A percentile compares a stretch with the other conserved stretches of the same genome.
Conservation (phyloP, 2,888 invertebrate species). For the Xanthia togata region DNA sequence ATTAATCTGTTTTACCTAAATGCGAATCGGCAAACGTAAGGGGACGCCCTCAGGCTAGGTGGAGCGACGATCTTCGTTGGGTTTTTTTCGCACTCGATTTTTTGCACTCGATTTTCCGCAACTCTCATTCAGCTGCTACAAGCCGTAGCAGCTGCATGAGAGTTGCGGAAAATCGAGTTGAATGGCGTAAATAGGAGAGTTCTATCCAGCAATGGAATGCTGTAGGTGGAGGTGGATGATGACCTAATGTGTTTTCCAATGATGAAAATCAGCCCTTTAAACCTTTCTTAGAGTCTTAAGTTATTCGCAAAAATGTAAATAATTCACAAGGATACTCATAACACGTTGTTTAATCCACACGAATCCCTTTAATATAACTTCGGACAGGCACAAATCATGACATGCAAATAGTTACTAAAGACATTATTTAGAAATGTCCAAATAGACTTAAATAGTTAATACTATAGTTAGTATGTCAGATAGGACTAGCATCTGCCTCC, state of each 20-base stretch:
- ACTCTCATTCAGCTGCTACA: no score
- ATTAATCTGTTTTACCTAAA: not conserved
- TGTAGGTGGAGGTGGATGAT: not conserved
- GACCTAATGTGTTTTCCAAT: not conserved
- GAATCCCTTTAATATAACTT: conserved; percentile 50
- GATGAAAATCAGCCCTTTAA: not conserved
- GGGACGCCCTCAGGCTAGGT: not conserved
- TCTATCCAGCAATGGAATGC: not conserved
- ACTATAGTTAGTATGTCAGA: conserved; percentile 68
- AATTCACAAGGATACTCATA: conserved; percentile 24
- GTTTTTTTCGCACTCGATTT: no score
- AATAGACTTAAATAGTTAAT: conserved; percentile 67
- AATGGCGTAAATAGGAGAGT: not conserved
- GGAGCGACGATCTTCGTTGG: not conserved
- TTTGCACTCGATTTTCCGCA: no score
- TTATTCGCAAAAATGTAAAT: conserved; percentile 11
- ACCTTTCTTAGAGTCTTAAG: not conserved
- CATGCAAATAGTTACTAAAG: conserved; percentile 61
- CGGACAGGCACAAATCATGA: conserved; percentile 55
- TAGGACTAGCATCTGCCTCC: conserved; percentile 76
- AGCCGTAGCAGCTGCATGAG: not conserved
- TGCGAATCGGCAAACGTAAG: not conserved
- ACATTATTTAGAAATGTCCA: conserved; percentile 62
- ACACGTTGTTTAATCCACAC: conserved; percentile 32
- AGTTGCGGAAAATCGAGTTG: not conserved